A percentile compares a stretch with the other conserved stretches of the same genome.
These are phyloP conservation scores for Solea senegalensis DNA, from an alignment of 2,113 vertebrate species.

Conservation along the genomic window DNA sequence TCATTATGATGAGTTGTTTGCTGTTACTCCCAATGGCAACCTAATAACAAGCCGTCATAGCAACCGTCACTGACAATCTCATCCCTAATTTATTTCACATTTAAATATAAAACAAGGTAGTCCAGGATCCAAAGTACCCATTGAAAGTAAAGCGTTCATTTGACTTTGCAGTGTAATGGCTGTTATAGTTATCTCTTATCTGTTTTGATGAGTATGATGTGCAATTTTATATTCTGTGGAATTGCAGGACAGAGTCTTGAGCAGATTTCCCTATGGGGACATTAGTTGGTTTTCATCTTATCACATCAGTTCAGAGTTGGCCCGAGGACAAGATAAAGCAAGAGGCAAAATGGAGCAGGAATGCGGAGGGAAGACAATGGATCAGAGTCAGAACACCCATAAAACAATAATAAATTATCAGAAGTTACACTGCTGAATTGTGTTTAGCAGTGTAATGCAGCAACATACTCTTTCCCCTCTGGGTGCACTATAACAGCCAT, in stretches of 20 bases:
- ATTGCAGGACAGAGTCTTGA: neutral
- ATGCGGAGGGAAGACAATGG: neutral
- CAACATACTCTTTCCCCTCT: neutral
- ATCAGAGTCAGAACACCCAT: neutral
- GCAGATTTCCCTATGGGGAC: neutral
- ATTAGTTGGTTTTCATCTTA: neutral
- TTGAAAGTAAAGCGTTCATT: conserved; percentile 16
- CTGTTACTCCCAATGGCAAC: neutral
- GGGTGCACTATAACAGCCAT: conserved; percentile 12
- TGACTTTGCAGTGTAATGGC: conserved; percentile 5
- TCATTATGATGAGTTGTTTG: neutral
- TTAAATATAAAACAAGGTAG: conserved; percentile 3
- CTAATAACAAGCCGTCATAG: neutral
- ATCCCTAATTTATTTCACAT: neutral
- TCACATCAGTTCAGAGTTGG: neutral
- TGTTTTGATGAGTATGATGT: neutral
- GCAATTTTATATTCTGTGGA: neutral
- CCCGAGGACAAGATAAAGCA: neutral
- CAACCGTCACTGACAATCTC: conserved; percentile 1
- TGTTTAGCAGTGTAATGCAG: conserved; percentile 2
- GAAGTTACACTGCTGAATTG: conserved; percentile 9
- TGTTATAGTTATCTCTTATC: conserved; percentile 2
- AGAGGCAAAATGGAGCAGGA: neutral
- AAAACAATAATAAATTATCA: neutral
- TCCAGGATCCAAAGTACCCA: neutral